Conservation (phyloP, 2,888 invertebrate species). For the Cheilosia pagana region DNA sequence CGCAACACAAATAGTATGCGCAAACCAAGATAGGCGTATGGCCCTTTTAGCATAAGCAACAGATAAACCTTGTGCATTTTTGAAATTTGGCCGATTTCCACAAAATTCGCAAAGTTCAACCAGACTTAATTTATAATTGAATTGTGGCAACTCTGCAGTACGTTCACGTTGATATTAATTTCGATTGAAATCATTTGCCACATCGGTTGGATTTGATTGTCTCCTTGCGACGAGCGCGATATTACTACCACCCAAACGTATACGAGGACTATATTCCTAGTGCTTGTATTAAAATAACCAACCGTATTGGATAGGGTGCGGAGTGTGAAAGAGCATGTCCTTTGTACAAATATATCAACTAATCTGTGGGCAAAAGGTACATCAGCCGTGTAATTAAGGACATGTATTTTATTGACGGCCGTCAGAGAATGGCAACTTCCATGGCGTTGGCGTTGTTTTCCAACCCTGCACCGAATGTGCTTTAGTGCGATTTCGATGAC, state of each 20-base stretch:
- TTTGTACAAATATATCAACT: slow-evolving; percentile 63
- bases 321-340: slow-evolving; percentile 36
- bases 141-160: slow-evolving; percentile 37
- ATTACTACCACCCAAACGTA: slow-evolving; percentile 29
- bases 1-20: no score
- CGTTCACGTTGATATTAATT: slow-evolving; percentile 59
- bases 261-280: slow-evolving; percentile 23
- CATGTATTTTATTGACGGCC: slow-evolving; percentile 66
- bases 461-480: slow-evolving; percentile 64
- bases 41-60: background rate
- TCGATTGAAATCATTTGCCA: slow-evolving; percentile 67
- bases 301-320: slow-evolving; percentile 31
- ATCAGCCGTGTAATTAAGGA: slow-evolving; percentile 72
- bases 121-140: background rate
- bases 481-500: slow-evolving; percentile 67
- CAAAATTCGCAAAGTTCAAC: no score
- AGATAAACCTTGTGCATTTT: background rate
- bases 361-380: slow-evolving; percentile 70
- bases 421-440: slow-evolving; percentile 15
- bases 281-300: slow-evolving; percentile 42
- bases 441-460: background rate
- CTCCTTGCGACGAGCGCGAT: slow-evolving; percentile 58
- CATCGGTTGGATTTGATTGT: slow-evolving; percentile 69
- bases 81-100: no score
- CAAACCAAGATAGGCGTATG: background rate